phyloP scores from a whole-genome alignment of 2,113 vertebrate species.

The Catharus bicknelli region DNA sequence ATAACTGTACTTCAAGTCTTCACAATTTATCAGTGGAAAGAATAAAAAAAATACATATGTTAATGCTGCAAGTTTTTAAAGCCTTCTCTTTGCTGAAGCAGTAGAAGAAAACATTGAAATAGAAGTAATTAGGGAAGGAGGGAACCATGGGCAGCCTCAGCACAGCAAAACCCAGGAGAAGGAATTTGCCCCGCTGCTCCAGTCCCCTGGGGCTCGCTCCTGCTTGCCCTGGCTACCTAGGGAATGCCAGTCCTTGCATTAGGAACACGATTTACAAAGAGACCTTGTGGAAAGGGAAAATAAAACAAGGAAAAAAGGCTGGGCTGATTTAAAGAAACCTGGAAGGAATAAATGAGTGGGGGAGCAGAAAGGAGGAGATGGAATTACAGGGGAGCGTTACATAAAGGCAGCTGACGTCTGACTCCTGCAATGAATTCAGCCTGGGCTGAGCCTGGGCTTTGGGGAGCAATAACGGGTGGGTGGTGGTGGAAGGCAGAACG shows the following conservation, averaged over 20 bases:
- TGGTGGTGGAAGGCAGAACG: background rate
- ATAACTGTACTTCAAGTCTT: background rate
- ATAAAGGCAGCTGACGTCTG: constrained; percentile 44
- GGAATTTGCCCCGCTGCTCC: accelerated
- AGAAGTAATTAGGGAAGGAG: background rate
- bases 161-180: background rate
- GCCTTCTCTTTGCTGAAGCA: background rate
- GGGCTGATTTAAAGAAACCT: constrained; percentile 18
- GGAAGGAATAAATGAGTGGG: constrained; percentile 35
- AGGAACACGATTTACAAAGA: background rate
- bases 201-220: background rate
- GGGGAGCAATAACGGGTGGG: constrained; percentile 6
- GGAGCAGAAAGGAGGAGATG: background rate
- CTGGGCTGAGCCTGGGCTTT: background rate
- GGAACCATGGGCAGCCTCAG: background rate
- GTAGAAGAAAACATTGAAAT: background rate
- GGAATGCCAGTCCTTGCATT: background rate
- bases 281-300: background rate
- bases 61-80: background rate
- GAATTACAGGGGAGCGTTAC: background rate
- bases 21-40: background rate
- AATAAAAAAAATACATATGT: background rate
- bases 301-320: background rate
- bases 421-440: constrained; percentile 15
- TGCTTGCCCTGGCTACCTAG: accelerated